These are phyloP conservation scores for Monopterus albus DNA, from an alignment of 2,113 vertebrate genomes.

Conservation along the genomic window DNA sequence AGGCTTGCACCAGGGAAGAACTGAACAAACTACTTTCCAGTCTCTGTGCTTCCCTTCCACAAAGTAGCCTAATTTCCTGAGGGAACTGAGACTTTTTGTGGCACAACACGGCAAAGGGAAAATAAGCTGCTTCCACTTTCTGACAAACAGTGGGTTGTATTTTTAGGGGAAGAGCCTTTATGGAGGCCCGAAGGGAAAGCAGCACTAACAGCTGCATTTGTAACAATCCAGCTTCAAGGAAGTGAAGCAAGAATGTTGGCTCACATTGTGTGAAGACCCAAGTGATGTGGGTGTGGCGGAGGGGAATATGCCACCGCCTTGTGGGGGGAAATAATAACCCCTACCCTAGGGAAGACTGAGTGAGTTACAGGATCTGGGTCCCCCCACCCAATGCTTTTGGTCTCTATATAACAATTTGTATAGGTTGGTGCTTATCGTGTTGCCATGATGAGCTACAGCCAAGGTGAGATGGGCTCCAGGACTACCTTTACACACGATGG, in stretches of 20 bases:
- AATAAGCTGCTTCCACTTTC: slow-evolving; percentile 38
- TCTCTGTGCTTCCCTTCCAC: slow-evolving; percentile 9
- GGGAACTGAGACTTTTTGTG: slow-evolving; percentile 42
- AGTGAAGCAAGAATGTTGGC: slow-evolving; percentile 31
- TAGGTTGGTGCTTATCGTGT: no score
- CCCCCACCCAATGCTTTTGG: no score
- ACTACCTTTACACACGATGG: no score
- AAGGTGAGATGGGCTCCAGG: no score
- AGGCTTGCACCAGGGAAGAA: slow-evolving; percentile 29
- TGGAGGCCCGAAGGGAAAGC: slow-evolving; percentile 30
- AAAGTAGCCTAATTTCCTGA: slow-evolving; percentile 18
- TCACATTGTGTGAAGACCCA: slow-evolving; percentile 21
- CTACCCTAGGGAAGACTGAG: no score
- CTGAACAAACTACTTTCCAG: slow-evolving; percentile 31
- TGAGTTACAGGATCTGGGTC: no score
- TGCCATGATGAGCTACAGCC: no score
- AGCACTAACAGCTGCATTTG: slow-evolving; percentile 54
- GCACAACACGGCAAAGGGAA: slow-evolving; percentile 29
- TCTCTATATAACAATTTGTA: no score
- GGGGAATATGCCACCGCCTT: no score
- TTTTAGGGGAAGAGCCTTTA: slow-evolving; percentile 42
- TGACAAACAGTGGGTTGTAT: slow-evolving; percentile 40
- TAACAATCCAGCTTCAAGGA: slow-evolving; percentile 24
- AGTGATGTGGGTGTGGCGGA: background rate
- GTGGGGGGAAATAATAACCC: no score